Evolutionary conservation across 2,888 invertebrate species (phyloP).

Genomic region (Lasioglossum vierecki): DNA sequence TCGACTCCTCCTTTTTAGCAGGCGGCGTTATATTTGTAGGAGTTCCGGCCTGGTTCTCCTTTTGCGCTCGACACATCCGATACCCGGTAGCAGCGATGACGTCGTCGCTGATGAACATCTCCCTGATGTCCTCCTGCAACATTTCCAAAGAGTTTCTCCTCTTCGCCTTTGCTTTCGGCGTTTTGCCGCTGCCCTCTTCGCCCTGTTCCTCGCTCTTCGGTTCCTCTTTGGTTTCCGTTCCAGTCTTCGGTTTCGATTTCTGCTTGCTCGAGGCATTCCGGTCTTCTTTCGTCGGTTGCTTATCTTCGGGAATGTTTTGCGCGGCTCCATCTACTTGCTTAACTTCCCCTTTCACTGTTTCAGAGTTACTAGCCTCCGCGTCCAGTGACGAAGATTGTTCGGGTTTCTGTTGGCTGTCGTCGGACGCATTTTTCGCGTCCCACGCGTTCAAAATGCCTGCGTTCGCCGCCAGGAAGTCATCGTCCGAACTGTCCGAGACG

Average conservation of each 20-base stretch:
- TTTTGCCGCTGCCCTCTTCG: constrained; percentile 52
- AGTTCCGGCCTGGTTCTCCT: constrained; percentile 80
- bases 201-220: constrained; percentile 25
- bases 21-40: not conserved
- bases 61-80: constrained; percentile 87
- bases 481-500: constrained; percentile 79
- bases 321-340: not conserved
- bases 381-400: not conserved
- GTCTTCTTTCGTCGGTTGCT: not conserved
- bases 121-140: constrained; percentile 89
- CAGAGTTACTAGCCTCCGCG: not conserved
- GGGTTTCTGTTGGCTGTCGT: not conserved
- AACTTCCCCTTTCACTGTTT: not conserved
- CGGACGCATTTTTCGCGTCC: not conserved
- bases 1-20: constrained; percentile 47
- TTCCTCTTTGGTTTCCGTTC: not conserved
- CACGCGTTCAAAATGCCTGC: constrained; percentile 36
- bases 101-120: constrained; percentile 89
- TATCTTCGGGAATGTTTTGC: not conserved
- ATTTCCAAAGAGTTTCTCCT: constrained; percentile 86
- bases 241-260: not conserved
- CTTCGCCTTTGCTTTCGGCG: constrained; percentile 64
- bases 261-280: not conserved
- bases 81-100: constrained; percentile 88
- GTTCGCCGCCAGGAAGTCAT: constrained; percentile 75